phyloP scores from a whole-genome alignment of 2,797 vertebrate genomes.

The Morelia viridis region DNA sequence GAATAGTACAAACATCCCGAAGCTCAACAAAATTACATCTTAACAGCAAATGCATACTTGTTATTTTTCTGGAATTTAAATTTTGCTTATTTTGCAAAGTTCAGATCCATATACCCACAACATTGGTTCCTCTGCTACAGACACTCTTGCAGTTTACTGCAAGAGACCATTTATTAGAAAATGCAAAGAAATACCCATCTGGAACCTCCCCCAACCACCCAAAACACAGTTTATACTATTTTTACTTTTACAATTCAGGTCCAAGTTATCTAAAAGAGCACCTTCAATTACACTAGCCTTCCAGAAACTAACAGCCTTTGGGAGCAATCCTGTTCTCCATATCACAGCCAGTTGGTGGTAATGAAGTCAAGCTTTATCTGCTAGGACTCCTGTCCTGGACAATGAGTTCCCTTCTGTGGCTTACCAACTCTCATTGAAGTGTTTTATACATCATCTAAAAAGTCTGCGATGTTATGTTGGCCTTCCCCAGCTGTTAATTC shows the following conservation, averaged over 20 bases:
- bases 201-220: not conserved
- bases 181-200: not conserved
- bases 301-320: not conserved
- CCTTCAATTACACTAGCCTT: not conserved
- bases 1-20: conserved; percentile 57
- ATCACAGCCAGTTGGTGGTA: not conserved
- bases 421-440: not conserved
- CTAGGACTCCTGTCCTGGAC: not conserved
- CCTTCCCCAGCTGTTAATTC: no score
- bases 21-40: conserved; percentile 61
- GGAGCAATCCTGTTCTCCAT: not conserved
- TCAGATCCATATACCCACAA: conserved; percentile 44
- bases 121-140: not conserved
- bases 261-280: not conserved
- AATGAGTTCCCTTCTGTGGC: not conserved
- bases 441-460: no score
- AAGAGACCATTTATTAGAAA: not conserved
- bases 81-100: conserved; percentile 42
- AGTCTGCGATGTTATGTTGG: no score
- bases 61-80: conserved; percentile 57
- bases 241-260: not conserved
- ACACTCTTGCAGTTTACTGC: not conserved
- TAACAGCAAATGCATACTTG: conserved; percentile 51
- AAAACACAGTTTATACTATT: not conserved
- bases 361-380: not conserved